phyloP scores from a whole-genome alignment of 2,888 invertebrate genomes.

The Leptinotarsa peninsularis region DNA sequence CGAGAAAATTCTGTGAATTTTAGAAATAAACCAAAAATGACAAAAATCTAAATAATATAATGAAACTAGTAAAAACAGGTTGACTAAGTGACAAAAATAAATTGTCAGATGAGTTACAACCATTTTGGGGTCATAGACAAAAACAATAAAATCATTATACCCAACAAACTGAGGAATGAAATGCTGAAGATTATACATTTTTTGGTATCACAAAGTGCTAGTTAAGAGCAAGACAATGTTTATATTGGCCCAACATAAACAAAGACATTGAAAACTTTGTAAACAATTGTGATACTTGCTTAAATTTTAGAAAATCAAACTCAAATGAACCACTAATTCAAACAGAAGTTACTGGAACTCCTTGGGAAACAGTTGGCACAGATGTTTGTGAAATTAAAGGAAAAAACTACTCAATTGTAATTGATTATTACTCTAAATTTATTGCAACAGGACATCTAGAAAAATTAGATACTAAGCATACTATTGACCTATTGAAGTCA shows the following conservation, averaged over 20 bases:
- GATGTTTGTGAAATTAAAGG: slow-evolving; percentile 9
- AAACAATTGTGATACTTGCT: too few species aligned
- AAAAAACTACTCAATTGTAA: slow-evolving; percentile 14
- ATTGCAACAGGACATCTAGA: slow-evolving; percentile 10
- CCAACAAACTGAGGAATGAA: slow-evolving; percentile 1
- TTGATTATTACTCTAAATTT: slow-evolving; percentile 19
- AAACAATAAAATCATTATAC: slow-evolving; percentile 12
- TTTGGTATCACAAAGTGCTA: slow-evolving; percentile 13
- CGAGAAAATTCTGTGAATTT: neutral
- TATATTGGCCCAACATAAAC: too few species aligned
- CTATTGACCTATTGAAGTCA: too few species aligned
- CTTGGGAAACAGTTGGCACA: neutral
- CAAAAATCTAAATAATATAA: neutral
- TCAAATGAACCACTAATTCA: too few species aligned
- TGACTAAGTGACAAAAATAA: slow-evolving; percentile 7
- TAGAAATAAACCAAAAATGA: neutral
- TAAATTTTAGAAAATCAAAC: too few species aligned
- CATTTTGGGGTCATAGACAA: slow-evolving; percentile 11
- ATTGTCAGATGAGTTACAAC: slow-evolving; percentile 13
- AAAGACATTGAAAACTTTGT: too few species aligned
- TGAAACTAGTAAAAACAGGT: neutral
- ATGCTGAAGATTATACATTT: slow-evolving; percentile 4
- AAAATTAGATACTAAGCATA: neutral
- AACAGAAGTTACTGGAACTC: too few species aligned
- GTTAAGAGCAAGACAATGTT: neutral